Evolutionary conservation across 2,113 vertebrate genomes (phyloP).

Genomic region (Cinclus cinclus): DNA sequence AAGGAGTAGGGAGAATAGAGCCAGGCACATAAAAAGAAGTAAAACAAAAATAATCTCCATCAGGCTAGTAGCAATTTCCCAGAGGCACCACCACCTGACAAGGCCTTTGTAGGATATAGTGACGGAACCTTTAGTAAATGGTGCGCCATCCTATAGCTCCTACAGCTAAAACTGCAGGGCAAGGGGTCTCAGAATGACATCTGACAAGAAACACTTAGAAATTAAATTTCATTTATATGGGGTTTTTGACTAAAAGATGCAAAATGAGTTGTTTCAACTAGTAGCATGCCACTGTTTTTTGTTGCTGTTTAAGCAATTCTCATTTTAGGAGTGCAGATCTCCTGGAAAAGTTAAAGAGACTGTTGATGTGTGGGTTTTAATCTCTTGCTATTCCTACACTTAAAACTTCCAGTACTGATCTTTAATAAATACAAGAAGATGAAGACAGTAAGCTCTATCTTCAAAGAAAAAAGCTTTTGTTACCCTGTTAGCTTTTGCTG

Average conservation of each 20-base stretch:
- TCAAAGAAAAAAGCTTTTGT: background rate
- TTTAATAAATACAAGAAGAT: background rate
- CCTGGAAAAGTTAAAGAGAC: background rate
- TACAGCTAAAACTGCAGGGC: background rate
- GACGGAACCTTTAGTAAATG: background rate
- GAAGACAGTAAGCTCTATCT: background rate
- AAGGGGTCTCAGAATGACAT: background rate
- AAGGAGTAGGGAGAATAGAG: background rate
- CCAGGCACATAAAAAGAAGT: constrained; percentile 17
- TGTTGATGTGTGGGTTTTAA: background rate
- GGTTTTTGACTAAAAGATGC: background rate
- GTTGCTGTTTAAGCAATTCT: background rate
- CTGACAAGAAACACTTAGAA: background rate
- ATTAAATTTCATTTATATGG: background rate
- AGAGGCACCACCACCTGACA: background rate
- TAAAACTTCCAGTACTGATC: background rate
- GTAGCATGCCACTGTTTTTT: background rate
- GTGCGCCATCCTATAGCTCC: background rate
- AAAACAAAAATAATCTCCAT: constrained; percentile 48
- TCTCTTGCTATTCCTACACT: background rate
- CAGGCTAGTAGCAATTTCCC: constrained; percentile 14
- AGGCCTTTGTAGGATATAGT: background rate
- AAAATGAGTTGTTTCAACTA: background rate
- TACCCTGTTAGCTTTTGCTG: background rate
- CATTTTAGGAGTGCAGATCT: background rate